Percentiles rank a stretch among this genome's conserved stretches.
Conservation (phyloP, 2,113 vertebrate genomes). For the Cyphotilapia sp. region DNA sequence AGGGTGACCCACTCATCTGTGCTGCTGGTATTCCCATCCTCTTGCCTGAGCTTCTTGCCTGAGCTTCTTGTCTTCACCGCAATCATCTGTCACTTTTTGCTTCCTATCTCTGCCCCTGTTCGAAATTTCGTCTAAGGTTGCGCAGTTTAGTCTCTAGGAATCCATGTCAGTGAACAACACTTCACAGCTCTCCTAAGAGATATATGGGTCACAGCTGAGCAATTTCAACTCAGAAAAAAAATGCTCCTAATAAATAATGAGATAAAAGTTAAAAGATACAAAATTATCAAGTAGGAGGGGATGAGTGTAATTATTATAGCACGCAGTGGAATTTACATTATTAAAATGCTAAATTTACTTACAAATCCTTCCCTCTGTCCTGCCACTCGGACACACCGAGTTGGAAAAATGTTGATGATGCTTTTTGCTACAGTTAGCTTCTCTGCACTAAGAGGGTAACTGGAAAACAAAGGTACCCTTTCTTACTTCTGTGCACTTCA, state of each 20-base stretch:
- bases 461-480: not conserved
- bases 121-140: fast-evolving
- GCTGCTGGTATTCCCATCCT: not conserved
- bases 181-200: not conserved
- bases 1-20: not conserved
- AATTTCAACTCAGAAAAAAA: not conserved
- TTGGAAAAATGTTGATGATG: not conserved
- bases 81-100: not conserved
- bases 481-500: not conserved
- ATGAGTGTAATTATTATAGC: not conserved
- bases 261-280: not conserved
- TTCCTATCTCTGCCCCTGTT: not conserved
- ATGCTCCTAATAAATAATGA: not conserved
- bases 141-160: not conserved
- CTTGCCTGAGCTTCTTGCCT: too few species aligned
- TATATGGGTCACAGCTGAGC: not conserved
- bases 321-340: not conserved
- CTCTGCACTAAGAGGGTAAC: not conserved
- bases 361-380: not conserved
- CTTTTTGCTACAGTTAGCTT: not conserved
- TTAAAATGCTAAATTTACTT: not conserved
- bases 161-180: not conserved
- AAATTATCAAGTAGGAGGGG: not conserved
- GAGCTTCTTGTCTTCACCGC: not conserved
- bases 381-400: not conserved